phyloP scores from a whole-genome alignment of 2,113 vertebrate genomes.

The Aythya baeri region DNA sequence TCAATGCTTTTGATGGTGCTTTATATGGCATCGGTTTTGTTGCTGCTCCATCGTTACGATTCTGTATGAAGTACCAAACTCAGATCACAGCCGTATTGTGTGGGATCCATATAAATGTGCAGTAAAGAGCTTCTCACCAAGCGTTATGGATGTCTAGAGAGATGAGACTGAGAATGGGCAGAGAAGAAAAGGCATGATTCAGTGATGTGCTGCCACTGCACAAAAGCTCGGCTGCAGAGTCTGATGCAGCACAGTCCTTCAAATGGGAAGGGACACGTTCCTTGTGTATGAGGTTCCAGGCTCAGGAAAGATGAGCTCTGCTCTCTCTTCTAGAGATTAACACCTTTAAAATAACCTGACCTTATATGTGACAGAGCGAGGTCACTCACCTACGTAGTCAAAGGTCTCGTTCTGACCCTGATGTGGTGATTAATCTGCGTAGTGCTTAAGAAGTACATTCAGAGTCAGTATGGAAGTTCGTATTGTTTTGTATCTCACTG shows the following conservation, averaged over 20 bases:
- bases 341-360: neutral
- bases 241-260: neutral
- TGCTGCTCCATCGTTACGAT: neutral
- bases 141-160: conserved; percentile 7
- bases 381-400: neutral
- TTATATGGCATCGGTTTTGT: neutral
- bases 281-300: neutral
- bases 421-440: neutral
- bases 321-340: neutral
- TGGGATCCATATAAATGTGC: neutral
- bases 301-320: neutral
- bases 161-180: neutral
- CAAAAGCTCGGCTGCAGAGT: neutral
- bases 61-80: neutral
- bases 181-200: neutral
- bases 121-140: neutral
- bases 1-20: neutral
- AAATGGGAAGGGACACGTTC: neutral
- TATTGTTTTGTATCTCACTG: neutral
- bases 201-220: neutral
- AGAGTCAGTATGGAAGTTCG: neutral
- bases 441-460: neutral
- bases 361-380: neutral
- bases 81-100: neutral
- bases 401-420: neutral